phyloP scores from a whole-genome alignment of 2,113 vertebrate species.

The Oceanites oceanicus region DNA sequence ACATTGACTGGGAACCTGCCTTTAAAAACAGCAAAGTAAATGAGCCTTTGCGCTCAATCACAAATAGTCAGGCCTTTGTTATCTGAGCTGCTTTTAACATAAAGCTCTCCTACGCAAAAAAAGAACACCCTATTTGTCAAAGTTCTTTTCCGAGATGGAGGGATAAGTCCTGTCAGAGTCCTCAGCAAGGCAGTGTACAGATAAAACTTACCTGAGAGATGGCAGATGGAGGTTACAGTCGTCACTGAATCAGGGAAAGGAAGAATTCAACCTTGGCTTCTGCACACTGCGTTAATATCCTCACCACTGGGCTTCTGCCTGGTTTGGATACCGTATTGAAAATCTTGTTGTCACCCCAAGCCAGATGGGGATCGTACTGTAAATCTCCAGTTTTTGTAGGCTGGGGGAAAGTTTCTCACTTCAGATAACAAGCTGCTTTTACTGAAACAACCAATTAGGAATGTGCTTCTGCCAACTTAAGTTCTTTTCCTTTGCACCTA shows the following conservation, averaged over 20 bases:
- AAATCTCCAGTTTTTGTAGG: neutral
- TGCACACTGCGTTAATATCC: neutral
- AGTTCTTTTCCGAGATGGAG: neutral
- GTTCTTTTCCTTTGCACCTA: neutral
- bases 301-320: neutral
- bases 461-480: neutral
- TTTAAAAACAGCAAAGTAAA: neutral
- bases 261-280: neutral
- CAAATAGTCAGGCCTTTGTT: neutral
- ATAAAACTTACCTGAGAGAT: neutral
- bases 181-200: neutral
- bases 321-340: neutral
- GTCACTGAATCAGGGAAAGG: neutral
- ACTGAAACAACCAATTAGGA: neutral
- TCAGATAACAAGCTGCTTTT: neutral
- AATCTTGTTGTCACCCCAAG: neutral
- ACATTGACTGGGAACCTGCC: slow-evolving; percentile 1
- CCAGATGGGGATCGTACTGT: neutral
- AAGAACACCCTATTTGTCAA: neutral
- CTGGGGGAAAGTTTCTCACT: neutral
- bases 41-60: neutral
- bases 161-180: neutral
- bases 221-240: neutral
- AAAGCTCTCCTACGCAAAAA: rapidly evolving
- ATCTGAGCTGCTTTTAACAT: neutral